A percentile compares a stretch with the other conserved stretches of the same genome.
Evolutionary conservation across 2,113 vertebrate genomes (phyloP).

Genomic region (Notothenia coriiceps): DNA sequence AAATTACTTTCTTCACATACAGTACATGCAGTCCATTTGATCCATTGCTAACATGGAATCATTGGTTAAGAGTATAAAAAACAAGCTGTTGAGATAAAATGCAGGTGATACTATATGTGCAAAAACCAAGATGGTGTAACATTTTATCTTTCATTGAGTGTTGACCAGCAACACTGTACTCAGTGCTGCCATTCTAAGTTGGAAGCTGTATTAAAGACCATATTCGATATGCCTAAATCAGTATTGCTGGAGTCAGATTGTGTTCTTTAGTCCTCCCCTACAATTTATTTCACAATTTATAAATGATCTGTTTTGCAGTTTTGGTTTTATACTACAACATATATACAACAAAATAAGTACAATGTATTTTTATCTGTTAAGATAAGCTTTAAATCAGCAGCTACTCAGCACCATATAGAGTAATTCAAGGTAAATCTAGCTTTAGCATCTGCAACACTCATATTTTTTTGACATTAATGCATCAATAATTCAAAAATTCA

Average conservation of each 20-base stretch:
- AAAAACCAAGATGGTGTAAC: too few relatives aligned
- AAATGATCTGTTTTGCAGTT: background rate
- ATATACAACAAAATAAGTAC: background rate
- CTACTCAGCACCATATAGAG: background rate
- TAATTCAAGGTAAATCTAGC: background rate
- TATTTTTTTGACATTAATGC: background rate
- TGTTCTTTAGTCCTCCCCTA: background rate
- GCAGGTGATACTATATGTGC: too few relatives aligned
- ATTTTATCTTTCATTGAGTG: too few relatives aligned
- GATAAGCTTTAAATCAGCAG: background rate
- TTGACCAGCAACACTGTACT: too few relatives aligned
- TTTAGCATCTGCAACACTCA: background rate
- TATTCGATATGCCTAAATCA: background rate
- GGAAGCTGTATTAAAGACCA: background rate
- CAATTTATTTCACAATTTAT: background rate
- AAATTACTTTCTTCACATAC: too few relatives aligned
- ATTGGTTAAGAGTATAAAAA: too few relatives aligned
- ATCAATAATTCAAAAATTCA: background rate
- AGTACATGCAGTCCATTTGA: too few relatives aligned
- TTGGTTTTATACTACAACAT: background rate
- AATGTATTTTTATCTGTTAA: background rate
- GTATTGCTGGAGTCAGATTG: background rate
- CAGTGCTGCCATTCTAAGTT: too few relatives aligned
- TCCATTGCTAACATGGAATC: too few relatives aligned
- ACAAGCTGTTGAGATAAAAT: too few relatives aligned